phyloP scores from a whole-genome alignment of 2,797 vertebrate genomes.

The Basileuterus tristriatus region DNA sequence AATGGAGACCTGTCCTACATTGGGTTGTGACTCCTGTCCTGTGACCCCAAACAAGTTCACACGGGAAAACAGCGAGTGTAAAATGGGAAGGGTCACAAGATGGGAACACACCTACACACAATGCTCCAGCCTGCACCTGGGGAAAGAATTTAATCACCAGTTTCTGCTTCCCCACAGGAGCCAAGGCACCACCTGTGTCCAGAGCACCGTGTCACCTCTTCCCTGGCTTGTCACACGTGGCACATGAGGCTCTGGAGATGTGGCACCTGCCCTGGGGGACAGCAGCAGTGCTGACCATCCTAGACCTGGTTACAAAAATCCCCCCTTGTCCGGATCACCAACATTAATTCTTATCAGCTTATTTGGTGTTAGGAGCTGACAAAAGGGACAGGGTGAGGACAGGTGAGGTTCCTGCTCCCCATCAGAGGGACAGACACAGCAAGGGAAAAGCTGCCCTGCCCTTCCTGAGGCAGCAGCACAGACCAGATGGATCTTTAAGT shows the following conservation, averaged over 20 bases:
- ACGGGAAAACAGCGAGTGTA: neutral
- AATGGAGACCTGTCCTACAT: fast-evolving
- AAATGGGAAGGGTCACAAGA: neutral
- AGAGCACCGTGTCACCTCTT: neutral
- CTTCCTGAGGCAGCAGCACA: neutral
- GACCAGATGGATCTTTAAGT: neutral
- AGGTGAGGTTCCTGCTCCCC: neutral
- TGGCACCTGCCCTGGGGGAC: neutral
- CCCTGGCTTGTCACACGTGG: neutral
- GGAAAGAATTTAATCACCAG: neutral
- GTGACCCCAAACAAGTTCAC: neutral
- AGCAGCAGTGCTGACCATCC: neutral
- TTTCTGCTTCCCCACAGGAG: neutral
- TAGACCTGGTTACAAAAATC: neutral
- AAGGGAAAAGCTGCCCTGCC: neutral
- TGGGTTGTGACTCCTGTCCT: neutral
- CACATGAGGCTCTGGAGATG: neutral
- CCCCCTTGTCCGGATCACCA: fast-evolving
- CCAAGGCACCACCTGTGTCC: neutral
- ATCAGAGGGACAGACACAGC: neutral
- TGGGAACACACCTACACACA: neutral
- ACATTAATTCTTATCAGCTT: neutral
- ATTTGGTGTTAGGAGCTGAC: neutral
- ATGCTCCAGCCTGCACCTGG: neutral
- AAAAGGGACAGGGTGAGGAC: fast-evolving